Conservation (phyloP, 1,140 invertebrate genomes). For the Drosophila aff. region DNA sequence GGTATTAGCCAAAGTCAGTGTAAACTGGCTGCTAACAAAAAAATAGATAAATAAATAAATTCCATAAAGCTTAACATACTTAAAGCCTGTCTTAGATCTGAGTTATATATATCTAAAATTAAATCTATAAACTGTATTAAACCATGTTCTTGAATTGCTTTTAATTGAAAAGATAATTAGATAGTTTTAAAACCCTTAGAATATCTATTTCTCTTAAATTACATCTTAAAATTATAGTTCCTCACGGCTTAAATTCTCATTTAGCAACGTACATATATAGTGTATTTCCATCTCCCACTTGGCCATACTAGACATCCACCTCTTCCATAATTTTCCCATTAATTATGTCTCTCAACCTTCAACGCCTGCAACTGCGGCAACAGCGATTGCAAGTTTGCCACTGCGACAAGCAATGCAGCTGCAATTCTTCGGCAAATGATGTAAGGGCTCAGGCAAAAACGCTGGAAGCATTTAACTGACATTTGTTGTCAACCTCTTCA, state of each 20-base stretch:
- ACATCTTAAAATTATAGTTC: not conserved
- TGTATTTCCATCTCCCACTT: conserved; percentile 32
- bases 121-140: not conserved
- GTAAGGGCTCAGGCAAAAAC: conserved; percentile 58
- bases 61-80: not conserved
- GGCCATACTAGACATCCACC: conserved; percentile 31
- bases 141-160: not conserved
- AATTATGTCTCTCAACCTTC: conserved; percentile 58
- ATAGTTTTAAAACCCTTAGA: too few species aligned
- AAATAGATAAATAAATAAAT: not conserved
- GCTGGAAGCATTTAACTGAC: conserved; percentile 71
- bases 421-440: conserved; percentile 69
- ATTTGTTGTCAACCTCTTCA: conserved; percentile 73
- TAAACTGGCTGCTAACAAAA: not conserved
- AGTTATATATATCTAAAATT: not conserved
- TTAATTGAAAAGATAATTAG: too few species aligned
- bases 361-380: conserved; percentile 36
- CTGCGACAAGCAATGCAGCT: conserved; percentile 25
- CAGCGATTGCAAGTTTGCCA: conserved; percentile 26
- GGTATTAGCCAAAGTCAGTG: not conserved
- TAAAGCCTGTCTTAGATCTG: not conserved
- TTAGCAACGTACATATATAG: conserved; percentile 1
- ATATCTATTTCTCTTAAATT: not conserved
- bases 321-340: conserved; percentile 66
- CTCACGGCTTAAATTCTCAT: not conserved